These are phyloP conservation scores for Bubo blakistoni DNA, from an alignment of 2,113 vertebrate genomes.

Conservation along the genomic window DNA sequence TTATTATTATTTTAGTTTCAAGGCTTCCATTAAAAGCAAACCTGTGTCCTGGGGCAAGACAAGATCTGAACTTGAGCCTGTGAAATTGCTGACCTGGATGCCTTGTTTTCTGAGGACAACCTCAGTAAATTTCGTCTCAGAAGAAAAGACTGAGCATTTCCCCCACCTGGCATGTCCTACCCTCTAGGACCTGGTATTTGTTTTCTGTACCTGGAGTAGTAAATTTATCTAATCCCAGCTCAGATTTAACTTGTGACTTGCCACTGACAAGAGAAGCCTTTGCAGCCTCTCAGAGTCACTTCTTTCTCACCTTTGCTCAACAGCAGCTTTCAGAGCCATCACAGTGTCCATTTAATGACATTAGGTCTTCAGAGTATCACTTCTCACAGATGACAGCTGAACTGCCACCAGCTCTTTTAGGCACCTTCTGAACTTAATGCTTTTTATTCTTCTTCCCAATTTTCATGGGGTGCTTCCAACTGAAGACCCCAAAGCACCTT, in stretches of 20 bases:
- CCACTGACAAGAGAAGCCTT: neutral
- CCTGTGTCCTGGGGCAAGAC: neutral
- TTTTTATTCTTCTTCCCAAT: neutral
- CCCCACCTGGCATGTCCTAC: neutral
- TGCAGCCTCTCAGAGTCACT: neutral
- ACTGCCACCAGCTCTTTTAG: neutral
- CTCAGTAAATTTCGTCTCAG: neutral
- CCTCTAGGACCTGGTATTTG: neutral
- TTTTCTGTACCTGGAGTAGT: neutral
- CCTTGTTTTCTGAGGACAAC: neutral
- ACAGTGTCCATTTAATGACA: neutral
- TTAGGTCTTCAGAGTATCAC: neutral
- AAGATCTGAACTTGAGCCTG: neutral
- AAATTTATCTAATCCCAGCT: neutral
- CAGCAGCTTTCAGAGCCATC: neutral
- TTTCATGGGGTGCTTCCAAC: neutral
- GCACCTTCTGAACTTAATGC: neutral
- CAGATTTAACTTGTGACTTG: neutral
- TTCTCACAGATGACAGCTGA: neutral
- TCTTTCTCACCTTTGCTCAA: neutral
- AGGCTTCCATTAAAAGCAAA: neutral
- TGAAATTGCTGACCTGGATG: neutral
- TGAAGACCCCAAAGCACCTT: neutral
- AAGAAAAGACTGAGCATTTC: neutral
- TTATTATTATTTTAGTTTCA: neutral